A percentile compares a stretch with the other conserved stretches of the same genome.
phyloP scores from a whole-genome alignment of 2,888 invertebrate genomes.

The Exocentrus adspersus region DNA sequence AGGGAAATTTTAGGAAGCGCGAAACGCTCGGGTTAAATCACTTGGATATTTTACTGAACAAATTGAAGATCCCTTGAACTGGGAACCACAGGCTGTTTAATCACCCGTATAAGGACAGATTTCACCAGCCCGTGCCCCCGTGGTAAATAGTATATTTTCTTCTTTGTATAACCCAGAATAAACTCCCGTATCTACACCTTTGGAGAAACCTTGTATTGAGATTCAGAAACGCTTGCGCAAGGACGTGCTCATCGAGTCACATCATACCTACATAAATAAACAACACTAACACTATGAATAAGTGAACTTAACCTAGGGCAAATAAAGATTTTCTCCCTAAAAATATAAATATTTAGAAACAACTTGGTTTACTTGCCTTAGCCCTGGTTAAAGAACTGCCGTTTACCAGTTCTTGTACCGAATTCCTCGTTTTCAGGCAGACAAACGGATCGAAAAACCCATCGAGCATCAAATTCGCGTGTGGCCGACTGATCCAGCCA shows the following conservation, averaged over 20 bases:
- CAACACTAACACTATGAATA: no score
- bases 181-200: conserved; percentile 7
- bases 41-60: no score
- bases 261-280: conserved; percentile 1
- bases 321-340: neutral
- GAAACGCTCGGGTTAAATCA: no score
- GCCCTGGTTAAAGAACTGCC: neutral
- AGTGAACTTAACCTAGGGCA: conserved; percentile 16
- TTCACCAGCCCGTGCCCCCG: no score
- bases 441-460: neutral
- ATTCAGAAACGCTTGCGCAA: neutral
- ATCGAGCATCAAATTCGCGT: neutral
- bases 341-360: neutral
- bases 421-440: neutral
- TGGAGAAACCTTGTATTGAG: conserved; percentile 12
- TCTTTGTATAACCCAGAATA: no score
- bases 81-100: no score
- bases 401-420: neutral
- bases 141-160: no score
- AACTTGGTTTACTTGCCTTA: neutral
- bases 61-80: no score
- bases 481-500: neutral
- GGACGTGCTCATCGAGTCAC: neutral
- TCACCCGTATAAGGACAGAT: no score
- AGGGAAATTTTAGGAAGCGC: no score